Evolutionary conservation across 2,797 vertebrate genomes (phyloP).

Genomic region (Gambusia yucatana): DNA sequence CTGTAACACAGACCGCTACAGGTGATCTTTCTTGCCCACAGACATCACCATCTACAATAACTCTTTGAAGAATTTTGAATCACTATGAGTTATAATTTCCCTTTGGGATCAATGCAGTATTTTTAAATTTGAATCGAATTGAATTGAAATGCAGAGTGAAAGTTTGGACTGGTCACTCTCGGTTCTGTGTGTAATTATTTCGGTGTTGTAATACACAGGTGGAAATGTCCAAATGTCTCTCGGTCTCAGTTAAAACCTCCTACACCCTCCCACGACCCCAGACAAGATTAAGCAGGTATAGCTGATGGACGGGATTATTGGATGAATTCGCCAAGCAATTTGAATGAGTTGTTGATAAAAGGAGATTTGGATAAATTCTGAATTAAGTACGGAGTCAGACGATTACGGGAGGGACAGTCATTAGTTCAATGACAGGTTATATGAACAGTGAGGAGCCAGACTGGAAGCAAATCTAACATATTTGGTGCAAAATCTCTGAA

Average conservation of each 20-base stretch:
- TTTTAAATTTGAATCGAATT: too few relatives aligned
- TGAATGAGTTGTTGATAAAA: slow-evolving; percentile 3
- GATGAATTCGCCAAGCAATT: slow-evolving; percentile 6
- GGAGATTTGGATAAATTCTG: slow-evolving; percentile 12
- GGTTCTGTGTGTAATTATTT: not conserved
- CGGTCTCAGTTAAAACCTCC: not conserved
- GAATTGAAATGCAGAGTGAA: not conserved
- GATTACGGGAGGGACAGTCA: slow-evolving; percentile 8
- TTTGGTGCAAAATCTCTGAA: not conserved
- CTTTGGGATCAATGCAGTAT: too few relatives aligned
- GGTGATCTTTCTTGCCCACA: too few relatives aligned
- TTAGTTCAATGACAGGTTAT: slow-evolving; percentile 11
- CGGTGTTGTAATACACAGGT: not conserved
- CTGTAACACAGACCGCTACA: too few relatives aligned
- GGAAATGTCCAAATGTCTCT: not conserved
- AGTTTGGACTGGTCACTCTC: not conserved
- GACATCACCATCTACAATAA: too few relatives aligned
- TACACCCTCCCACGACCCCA: not conserved
- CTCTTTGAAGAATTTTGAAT: too few relatives aligned
- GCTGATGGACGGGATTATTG: slow-evolving; percentile 18
- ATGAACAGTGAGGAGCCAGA: not conserved
- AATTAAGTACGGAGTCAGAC: not conserved
- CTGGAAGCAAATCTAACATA: not conserved
- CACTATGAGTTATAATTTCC: too few relatives aligned
- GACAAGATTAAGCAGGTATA: slow-evolving; percentile 18